These are phyloP conservation scores for Sceloporus undulatus DNA, from an alignment of 2,113 vertebrate genomes.

Conservation along the genomic window DNA sequence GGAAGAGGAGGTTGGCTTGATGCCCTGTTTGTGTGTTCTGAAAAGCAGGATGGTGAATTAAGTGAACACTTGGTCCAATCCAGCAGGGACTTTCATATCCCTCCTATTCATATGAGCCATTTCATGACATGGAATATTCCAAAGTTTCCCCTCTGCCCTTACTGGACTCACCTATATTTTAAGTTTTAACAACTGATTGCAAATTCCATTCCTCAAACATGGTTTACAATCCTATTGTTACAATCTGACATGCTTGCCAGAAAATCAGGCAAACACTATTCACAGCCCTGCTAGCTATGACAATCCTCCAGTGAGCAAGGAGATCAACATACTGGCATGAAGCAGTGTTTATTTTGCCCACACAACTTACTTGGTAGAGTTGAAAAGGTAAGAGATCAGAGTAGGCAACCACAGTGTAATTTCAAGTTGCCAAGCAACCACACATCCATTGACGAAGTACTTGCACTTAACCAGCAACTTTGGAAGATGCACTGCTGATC, in stretches of 20 bases:
- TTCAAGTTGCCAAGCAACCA: conserved; percentile 34
- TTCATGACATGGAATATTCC: not conserved
- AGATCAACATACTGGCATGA: conserved; percentile 8
- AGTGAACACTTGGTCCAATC: not conserved
- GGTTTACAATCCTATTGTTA: not conserved
- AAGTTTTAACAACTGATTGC: not conserved
- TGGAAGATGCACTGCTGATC: rapidly evolving
- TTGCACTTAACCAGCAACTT: not conserved
- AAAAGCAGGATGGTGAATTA: not conserved
- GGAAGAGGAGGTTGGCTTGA: not conserved
- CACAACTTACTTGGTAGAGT: not conserved
- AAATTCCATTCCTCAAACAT: not conserved
- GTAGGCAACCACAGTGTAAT: not conserved
- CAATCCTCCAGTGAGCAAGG: not conserved
- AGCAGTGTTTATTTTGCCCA: conserved; percentile 25
- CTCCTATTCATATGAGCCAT: not conserved
- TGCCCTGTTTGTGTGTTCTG: not conserved
- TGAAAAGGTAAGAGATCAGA: not conserved
- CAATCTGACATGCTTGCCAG: not conserved
- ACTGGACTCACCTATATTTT: not conserved
- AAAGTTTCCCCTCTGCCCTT: not conserved
- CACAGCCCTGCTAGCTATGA: not conserved
- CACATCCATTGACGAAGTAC: conserved; percentile 14
- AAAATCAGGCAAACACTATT: not conserved
- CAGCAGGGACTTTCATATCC: not conserved